Conservation (phyloP, 2,888 invertebrate genomes). For the Tetragnatha montana region DNA sequence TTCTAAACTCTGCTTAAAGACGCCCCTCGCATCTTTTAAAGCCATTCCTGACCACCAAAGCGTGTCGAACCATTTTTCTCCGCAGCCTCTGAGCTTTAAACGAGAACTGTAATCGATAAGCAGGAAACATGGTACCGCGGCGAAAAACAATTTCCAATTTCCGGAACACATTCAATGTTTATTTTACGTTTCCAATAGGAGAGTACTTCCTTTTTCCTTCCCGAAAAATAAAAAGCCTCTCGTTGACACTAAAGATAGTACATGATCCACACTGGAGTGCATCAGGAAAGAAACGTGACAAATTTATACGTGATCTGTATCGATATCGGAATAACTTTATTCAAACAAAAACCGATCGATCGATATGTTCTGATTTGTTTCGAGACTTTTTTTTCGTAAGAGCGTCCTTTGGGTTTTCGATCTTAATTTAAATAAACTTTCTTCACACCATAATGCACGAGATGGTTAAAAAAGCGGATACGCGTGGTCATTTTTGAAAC, state of each 20-base stretch:
- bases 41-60: not conserved
- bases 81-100: conserved; percentile 10
- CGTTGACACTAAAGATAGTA: conserved; percentile 6
- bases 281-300: not conserved
- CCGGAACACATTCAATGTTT: conserved; percentile 44
- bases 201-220: not conserved
- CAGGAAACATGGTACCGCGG: conserved; percentile 12
- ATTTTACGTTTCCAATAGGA: conserved; percentile 7
- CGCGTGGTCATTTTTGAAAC: too few relatives aligned
- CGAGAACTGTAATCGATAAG: conserved; percentile 34
- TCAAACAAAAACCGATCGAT: not conserved
- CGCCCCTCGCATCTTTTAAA: too few relatives aligned
- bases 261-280: not conserved
- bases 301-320: not conserved
- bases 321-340: not conserved
- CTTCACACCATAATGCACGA: not conserved
- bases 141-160: conserved; percentile 48
- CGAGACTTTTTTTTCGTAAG: not conserved
- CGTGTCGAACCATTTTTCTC: not conserved
- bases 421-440: not conserved
- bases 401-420: not conserved
- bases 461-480: too few relatives aligned
- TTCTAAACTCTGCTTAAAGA: too few relatives aligned
- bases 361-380: not conserved
- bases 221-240: not conserved